phyloP scores from a whole-genome alignment of 2,797 vertebrate species.

The Oreonectes daqikongensis region DNA sequence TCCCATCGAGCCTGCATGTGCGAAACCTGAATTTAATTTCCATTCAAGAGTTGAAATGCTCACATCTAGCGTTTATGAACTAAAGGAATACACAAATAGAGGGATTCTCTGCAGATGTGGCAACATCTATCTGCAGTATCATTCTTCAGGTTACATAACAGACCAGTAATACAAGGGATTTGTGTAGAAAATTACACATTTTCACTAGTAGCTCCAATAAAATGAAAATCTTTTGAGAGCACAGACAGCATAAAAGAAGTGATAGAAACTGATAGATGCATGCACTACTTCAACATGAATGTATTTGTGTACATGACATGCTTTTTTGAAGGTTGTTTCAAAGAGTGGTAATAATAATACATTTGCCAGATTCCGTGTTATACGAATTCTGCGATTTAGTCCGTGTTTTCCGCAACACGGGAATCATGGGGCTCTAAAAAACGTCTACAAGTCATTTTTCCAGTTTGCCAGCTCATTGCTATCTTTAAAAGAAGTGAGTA shows the following conservation, averaged over 20 bases:
- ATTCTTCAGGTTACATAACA: constrained; percentile 23
- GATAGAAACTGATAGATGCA: too few relatives aligned
- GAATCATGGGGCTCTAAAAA: too few relatives aligned
- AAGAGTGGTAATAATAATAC: too few relatives aligned
- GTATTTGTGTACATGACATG: too few relatives aligned
- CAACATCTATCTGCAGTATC: not conserved
- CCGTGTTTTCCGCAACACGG: too few relatives aligned
- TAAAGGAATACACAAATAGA: constrained; percentile 31
- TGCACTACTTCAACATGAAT: too few relatives aligned
- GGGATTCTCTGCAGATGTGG: constrained; percentile 19
- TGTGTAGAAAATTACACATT: not conserved
- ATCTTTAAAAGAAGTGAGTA: not conserved
- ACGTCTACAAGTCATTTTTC: not conserved
- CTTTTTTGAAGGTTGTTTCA: too few relatives aligned
- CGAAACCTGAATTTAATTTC: constrained; percentile 56
- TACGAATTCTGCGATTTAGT: too few relatives aligned
- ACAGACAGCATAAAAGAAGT: not conserved
- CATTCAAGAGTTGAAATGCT: constrained; percentile 43
- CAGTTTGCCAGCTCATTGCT: not conserved
- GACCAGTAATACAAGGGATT: not conserved
- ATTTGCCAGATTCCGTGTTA: too few relatives aligned
- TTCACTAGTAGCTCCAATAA: not conserved
- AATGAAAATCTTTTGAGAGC: not conserved
- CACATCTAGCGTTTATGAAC: constrained; percentile 40
- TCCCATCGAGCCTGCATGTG: constrained; percentile 54